phyloP scores from a whole-genome alignment of 2,888 invertebrate species.

The Brachyptera risi region DNA sequence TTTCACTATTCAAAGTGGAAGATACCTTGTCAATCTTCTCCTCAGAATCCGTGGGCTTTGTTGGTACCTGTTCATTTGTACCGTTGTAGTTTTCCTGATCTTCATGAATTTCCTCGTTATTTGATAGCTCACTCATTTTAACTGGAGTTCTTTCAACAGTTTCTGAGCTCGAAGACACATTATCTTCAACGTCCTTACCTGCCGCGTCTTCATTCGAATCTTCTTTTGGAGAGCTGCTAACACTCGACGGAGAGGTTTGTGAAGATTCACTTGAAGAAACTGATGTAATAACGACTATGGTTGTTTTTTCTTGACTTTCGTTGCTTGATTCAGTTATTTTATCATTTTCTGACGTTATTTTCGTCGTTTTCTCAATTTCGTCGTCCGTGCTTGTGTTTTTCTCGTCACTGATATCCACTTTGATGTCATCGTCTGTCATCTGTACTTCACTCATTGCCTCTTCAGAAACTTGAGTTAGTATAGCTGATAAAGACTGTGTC shows the following conservation, averaged over 20 bases:
- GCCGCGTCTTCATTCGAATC: too few species aligned
- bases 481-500: not conserved
- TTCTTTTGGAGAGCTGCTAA: conserved; percentile 2
- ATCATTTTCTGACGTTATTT: not conserved
- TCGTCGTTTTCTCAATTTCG: not conserved
- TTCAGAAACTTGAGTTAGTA: not conserved
- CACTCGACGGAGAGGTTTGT: not conserved
- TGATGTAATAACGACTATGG: not conserved
- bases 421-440: too few species aligned
- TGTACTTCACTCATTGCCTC: not conserved
- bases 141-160: too few species aligned
- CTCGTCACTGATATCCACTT: not conserved
- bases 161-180: too few species aligned
- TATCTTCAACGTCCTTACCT: too few species aligned
- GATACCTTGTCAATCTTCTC: too few species aligned
- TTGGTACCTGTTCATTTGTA: too few species aligned
- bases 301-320: not conserved
- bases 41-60: too few species aligned
- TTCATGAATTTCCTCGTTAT: too few species aligned
- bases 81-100: too few species aligned
- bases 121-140: too few species aligned
- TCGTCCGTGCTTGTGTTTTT: not conserved
- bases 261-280: not conserved
- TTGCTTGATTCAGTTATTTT: not conserved
- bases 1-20: too few species aligned